Evolutionary conservation across 2,888 invertebrate genomes (phyloP), one percentile per base, ranked within the genome.

Genomic region (Epistrophe grossulariae): DNA sequence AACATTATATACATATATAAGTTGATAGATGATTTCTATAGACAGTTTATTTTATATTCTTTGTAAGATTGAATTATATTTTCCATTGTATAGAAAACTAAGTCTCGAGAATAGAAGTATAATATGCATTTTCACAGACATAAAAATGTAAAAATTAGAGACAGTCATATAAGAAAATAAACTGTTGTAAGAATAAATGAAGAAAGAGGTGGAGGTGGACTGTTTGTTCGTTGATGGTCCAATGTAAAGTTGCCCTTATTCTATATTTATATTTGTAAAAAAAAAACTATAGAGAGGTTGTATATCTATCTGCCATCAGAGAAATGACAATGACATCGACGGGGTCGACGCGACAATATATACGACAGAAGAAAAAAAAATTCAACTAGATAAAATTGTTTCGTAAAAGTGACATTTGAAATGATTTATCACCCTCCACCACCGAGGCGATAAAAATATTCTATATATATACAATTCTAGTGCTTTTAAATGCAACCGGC

Each of bases 361-460:
- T 24, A 24, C 24, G 48, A 50, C 71, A 66, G 48, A 19, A 66
- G 59, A 71, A 35, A 70, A 76, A 79, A 78, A 72, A 78, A 88
- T 38, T 81, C 82, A 72, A 77, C 91, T 91, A 92, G 92, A 92
- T 92, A 92, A 92, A 92, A 92, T 92, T 92, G 92, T 92, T 91
- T 92, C 92, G 91, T 91, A 90, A 92, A 92, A 92, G 92, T 92
- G 92, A 92, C 92, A 92, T 92, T 91, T 91, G 90, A 92, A 92
- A 92, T 92, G 92, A 92, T 92, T 92, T 92, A 92, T 92, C 92
- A 91, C 92, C 81, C 88, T 82, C 84, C 81, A 83, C 84, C 81
- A 83, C 71, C 76, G 76, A 68, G 71, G 88, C 77, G 88, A 87
- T 87, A 87, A 83, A 87, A 87, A 87, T 76, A 76, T 71, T 83